These are phyloP conservation scores for Tenodera sinensis DNA, from an alignment of 2,888 invertebrate genomes.

Conservation along the genomic window DNA sequence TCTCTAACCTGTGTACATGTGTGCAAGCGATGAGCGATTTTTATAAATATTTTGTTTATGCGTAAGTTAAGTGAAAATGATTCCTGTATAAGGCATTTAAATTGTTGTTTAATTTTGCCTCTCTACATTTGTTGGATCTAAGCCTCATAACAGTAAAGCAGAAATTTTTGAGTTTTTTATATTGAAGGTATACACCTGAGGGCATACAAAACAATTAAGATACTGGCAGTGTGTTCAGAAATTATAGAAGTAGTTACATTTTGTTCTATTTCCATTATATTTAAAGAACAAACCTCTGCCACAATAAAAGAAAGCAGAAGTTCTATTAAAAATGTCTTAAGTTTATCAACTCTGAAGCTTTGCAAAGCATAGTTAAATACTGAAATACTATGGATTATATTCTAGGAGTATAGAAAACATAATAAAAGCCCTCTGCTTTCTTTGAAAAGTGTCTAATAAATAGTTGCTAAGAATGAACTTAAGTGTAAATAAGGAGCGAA, in stretches of 20 bases:
- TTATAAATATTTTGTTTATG: neutral
- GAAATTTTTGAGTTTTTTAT: neutral
- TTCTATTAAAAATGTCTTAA: no score
- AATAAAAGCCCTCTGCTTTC: neutral
- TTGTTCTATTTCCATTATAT: no score
- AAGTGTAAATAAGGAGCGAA: neutral
- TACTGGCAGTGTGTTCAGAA: no score
- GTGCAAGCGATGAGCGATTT: neutral
- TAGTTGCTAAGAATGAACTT: neutral
- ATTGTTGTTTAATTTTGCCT: neutral
- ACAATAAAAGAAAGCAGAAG: no score
- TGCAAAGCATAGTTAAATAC: no score
- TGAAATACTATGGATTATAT: no score
- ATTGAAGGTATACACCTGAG: neutral
- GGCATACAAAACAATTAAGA: no score
- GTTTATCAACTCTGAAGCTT: no score
- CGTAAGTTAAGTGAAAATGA: neutral
- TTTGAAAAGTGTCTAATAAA: neutral
- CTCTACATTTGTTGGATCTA: neutral
- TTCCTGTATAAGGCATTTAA: neutral
- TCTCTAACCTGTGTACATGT: neutral
- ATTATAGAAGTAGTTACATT: no score
- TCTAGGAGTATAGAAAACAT: no score
- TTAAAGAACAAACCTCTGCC: no score
- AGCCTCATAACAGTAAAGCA: neutral